Evolutionary conservation across 1,140 invertebrate species (phyloP), one percentile per base, ranked within the genome.

Genomic region (Magallana ariakensis): DNA sequence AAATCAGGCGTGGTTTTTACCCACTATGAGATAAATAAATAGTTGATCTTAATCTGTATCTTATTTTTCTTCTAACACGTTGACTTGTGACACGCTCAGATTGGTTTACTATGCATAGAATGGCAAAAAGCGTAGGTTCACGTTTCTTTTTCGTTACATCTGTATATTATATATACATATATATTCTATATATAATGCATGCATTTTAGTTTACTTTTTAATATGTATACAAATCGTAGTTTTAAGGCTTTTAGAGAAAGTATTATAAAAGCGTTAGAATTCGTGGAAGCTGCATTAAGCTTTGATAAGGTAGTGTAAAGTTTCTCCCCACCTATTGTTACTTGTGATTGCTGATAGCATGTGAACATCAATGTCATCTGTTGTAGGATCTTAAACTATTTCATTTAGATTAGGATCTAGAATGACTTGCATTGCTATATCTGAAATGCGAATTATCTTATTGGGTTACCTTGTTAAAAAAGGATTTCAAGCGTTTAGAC

Each of bases 11-110:
- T 75, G 66, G 33, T 26, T 60, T 75, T 75, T 75, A 26, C 9
- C 22, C 66, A 19, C 19, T 46, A 26, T 75, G 33, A 33, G 16
- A 46, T 22, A 22, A 70, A 19, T 22, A 75, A 75, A 26, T 75
- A 75, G 66, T 13, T 75, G 22, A 75, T 70, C 22, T 16, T 66
- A 70, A 22, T 75, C 10, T 62, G 5, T 62, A 75, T 75, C 13
- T 75, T 75, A 19, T 75, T 75, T 75, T 75, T 26, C 66, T 75
- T 75, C 66, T 75, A 75, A 75, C 66, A 75, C 66, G 13, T 26
- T 75, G 8, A 10, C 11, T 26, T 33, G 66, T 75, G 22, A 75
- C 66, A 75, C 3, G 66, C 66, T 75, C 19, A 75, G 22, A 75
- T 13, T 75, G 9, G 9, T 75, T 75, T 75, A 33, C 66, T 13